phyloP scores from a whole-genome alignment of 2,888 invertebrate genomes.

The Mesochorus sp. region DNA sequence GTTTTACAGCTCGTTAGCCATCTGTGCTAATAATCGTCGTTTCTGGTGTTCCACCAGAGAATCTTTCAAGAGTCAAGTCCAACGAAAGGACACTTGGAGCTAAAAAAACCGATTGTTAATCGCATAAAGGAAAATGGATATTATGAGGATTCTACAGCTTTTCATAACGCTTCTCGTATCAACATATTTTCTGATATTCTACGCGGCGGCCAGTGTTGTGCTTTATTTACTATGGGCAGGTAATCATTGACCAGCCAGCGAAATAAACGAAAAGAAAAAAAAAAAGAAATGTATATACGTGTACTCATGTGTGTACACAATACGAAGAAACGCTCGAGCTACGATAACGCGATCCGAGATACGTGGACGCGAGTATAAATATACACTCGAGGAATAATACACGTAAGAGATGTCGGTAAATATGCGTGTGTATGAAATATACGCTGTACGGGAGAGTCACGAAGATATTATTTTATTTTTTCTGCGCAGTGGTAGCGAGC shows the following conservation, averaged over 20 bases:
- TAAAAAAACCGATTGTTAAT: no score
- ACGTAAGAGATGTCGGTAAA: not conserved
- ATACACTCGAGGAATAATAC: not conserved
- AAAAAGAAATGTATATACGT: not conserved
- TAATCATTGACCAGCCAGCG: slow-evolving; percentile 61
- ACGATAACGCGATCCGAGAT: slow-evolving; percentile 37
- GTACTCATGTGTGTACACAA: not conserved
- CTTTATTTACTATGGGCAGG: slow-evolving; percentile 74
- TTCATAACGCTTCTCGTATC: slow-evolving; percentile 74
- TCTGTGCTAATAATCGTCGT: slow-evolving; percentile 37
- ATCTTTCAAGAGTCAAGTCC: no score
- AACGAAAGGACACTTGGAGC: no score
- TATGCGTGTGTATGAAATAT: not conserved
- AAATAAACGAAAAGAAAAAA: slow-evolving; percentile 18
- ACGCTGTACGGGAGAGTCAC: not conserved
- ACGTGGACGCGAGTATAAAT: not conserved
- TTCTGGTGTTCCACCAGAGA: not conserved
- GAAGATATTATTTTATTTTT: not conserved
- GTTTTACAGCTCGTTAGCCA: slow-evolving; percentile 28
- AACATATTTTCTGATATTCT: slow-evolving; percentile 78
- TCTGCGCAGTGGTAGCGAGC: not conserved
- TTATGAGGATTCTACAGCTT: slow-evolving; percentile 73
- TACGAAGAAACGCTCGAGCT: slow-evolving; percentile 3
- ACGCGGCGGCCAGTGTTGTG: slow-evolving; percentile 70
- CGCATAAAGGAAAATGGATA: slow-evolving; percentile 65